Conservation (phyloP, 1,140 invertebrate genomes). For the Araneus ventricosus region DNA sequence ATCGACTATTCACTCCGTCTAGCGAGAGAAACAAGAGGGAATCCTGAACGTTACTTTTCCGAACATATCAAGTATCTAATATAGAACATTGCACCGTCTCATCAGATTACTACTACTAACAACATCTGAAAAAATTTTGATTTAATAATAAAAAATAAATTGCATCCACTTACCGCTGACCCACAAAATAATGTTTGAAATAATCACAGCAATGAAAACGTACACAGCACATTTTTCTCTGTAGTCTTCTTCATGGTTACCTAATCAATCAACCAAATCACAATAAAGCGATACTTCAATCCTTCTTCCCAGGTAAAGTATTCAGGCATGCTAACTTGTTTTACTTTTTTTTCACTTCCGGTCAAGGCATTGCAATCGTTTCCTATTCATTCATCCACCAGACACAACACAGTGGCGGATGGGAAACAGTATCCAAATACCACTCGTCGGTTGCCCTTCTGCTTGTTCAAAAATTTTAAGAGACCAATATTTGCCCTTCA, state of each 20-base stretch:
- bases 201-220: not conserved
- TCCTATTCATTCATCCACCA: not conserved
- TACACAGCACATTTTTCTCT: constrained; percentile 3
- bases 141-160: not conserved
- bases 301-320: not conserved
- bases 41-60: not conserved
- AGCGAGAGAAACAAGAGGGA: not conserved
- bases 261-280: not conserved
- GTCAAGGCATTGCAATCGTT: not conserved
- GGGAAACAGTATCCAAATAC: not conserved
- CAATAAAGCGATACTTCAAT: not conserved
- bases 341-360: not conserved
- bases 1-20: constrained; percentile 15
- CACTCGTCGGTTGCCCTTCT: not conserved
- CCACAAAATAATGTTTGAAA: not conserved
- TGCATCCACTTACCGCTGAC: constrained; percentile 52
- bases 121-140: not conserved
- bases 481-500: not conserved
- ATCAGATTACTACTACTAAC: not conserved
- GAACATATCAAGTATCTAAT: not conserved
- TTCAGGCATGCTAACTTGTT: constrained; percentile 7
- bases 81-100: not conserved
- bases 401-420: constrained; percentile 27
- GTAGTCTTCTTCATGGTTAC: not conserved
- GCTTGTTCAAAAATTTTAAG: not conserved